phyloP scores from a whole-genome alignment of 2,888 invertebrate species.

The Acanthococcus lagerstroemiae region DNA sequence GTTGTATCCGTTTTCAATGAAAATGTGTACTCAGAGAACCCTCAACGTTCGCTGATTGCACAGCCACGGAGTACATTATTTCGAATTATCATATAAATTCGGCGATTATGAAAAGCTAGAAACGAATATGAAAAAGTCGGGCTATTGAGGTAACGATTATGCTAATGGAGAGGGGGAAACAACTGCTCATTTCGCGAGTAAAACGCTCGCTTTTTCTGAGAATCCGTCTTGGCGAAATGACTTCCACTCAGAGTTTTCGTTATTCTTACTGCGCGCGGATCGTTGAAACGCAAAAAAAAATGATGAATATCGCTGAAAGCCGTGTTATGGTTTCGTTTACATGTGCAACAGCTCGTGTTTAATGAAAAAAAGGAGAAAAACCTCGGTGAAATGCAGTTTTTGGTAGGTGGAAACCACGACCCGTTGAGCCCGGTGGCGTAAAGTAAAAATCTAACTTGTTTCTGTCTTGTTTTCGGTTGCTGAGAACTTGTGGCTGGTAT shows the following conservation, averaged over 20 bases:
- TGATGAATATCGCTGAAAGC: slow-evolving; percentile 17
- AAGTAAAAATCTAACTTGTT: too few relatives aligned
- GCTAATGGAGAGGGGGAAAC: neutral
- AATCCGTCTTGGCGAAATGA: neutral
- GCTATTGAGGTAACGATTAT: too few relatives aligned
- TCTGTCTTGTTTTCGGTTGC: too few relatives aligned
- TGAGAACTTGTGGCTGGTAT: too few relatives aligned
- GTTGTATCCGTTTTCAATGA: too few relatives aligned
- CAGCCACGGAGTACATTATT: too few relatives aligned
- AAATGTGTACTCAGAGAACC: too few relatives aligned
- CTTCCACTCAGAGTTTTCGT: neutral
- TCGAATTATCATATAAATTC: too few relatives aligned
- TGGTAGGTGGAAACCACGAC: neutral
- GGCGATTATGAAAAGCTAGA: too few relatives aligned
- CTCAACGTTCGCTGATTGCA: too few relatives aligned
- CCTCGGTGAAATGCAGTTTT: too few relatives aligned
- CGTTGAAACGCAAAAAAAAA: slow-evolving; percentile 15
- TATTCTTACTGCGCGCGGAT: slow-evolving; percentile 6
- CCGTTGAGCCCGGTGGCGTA: neutral
- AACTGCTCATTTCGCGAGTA: neutral
- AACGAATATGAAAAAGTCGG: too few relatives aligned
- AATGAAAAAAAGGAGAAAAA: slow-evolving; percentile 6
- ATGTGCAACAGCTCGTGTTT: slow-evolving; percentile 25
- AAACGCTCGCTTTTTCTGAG: neutral
- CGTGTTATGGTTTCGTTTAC: slow-evolving; percentile 13